phyloP scores from a whole-genome alignment of 2,113 vertebrate species.

The Elachura formosa region DNA sequence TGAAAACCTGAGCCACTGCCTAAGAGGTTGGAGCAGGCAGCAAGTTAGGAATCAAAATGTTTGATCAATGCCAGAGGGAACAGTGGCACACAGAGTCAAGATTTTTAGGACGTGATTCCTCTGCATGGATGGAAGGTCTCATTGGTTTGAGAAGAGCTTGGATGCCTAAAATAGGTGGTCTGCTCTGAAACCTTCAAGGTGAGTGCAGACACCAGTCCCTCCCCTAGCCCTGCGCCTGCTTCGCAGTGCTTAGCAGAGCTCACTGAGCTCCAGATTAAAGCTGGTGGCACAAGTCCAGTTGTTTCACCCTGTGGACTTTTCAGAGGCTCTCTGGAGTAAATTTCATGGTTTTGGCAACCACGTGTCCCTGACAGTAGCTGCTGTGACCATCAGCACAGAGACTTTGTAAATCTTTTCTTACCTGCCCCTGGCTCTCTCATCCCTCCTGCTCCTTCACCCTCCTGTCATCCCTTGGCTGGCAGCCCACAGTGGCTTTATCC shows the following conservation, averaged over 20 bases:
- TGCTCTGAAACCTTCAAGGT: background rate
- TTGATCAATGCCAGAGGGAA: background rate
- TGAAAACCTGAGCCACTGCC: background rate
- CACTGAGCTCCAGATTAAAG: background rate
- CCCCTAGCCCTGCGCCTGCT: background rate
- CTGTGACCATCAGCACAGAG: background rate
- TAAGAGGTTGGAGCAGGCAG: background rate
- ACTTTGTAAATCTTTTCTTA: background rate
- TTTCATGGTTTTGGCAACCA: background rate
- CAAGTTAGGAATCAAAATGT: background rate
- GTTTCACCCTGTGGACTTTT: background rate
- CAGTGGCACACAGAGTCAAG: background rate
- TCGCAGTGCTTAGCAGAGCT: background rate
- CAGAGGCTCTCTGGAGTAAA: background rate
- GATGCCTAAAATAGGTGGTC: background rate
- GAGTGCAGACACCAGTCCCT: background rate
- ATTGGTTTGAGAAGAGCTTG: background rate
- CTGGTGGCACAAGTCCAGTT: background rate
- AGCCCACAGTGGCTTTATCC: fast-evolving
- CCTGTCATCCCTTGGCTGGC: background rate
- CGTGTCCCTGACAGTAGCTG: background rate
- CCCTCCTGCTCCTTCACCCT: background rate
- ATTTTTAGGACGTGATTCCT: background rate
- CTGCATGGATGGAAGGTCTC: background rate
- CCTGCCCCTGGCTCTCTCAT: background rate